phyloP scores from a whole-genome alignment of 2,888 invertebrate species.

The Drosophila paucipuncta region DNA sequence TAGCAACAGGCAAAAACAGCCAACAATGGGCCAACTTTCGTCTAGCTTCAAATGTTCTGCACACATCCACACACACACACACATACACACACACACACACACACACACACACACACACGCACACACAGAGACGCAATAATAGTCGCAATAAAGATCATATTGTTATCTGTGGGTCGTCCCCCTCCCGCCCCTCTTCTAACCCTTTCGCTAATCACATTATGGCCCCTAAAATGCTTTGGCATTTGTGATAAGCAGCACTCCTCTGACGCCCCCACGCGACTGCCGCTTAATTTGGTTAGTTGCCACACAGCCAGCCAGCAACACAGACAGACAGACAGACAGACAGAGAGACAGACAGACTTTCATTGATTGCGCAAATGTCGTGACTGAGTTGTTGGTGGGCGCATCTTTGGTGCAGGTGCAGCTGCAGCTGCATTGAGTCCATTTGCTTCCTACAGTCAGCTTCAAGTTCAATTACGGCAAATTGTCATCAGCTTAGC shows the following conservation, averaged over 20 bases:
- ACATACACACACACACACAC: background rate
- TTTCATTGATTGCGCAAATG: slow-evolving; percentile 64
- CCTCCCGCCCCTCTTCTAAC: no score
- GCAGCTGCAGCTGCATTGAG: slow-evolving; percentile 16
- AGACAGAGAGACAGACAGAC: background rate
- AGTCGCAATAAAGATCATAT: slow-evolving; percentile 7
- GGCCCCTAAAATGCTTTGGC: slow-evolving; percentile 24
- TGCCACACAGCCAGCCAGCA: background rate
- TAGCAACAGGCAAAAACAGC: slow-evolving; percentile 12
- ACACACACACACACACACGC: background rate
- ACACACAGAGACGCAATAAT: background rate
- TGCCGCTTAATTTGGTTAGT: background rate
- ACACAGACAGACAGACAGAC: background rate
- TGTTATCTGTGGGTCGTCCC: slow-evolving; percentile 27
- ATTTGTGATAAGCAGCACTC: slow-evolving; percentile 17
- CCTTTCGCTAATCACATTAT: slow-evolving; percentile 36
- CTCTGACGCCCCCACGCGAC: background rate
- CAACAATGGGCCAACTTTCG: slow-evolving; percentile 45
- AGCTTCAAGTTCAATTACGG: slow-evolving; percentile 72
- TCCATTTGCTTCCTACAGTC: slow-evolving; percentile 58
- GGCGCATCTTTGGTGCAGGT: slow-evolving; percentile 54
- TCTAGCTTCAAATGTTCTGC: slow-evolving; percentile 26
- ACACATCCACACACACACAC: background rate
- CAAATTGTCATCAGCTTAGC: slow-evolving; percentile 60
- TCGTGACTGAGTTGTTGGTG: slow-evolving; percentile 57